phyloP scores from a whole-genome alignment of 2,797 vertebrate genomes.

The Sebastes cheni region DNA sequence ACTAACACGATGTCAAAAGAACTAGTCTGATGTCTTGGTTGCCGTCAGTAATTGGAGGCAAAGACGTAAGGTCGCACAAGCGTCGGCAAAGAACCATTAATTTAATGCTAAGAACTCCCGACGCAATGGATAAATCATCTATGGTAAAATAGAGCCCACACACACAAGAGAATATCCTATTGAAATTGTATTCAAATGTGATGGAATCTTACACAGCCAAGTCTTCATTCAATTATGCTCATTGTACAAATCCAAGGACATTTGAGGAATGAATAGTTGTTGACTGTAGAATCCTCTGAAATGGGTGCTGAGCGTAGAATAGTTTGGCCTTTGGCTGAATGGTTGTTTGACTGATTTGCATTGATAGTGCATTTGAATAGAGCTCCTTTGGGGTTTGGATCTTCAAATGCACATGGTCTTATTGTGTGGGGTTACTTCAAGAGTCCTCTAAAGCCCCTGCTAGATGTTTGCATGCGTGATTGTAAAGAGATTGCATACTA shows the following conservation, averaged over 20 bases:
- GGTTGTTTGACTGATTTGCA: constrained; percentile 52
- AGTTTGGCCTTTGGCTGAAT: constrained; percentile 40
- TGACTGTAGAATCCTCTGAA: constrained; percentile 63
- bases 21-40: constrained; percentile 29
- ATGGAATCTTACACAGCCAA: constrained; percentile 49
- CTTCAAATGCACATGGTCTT: constrained; percentile 24
- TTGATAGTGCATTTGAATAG: constrained; percentile 24
- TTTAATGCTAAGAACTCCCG: constrained; percentile 46
- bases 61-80: constrained; percentile 59
- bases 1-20: constrained; percentile 23
- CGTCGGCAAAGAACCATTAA: constrained; percentile 44
- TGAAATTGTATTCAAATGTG: constrained; percentile 68
- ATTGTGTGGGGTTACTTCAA: not conserved
- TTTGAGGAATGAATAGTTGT: constrained; percentile 63
- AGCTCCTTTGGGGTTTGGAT: constrained; percentile 33
- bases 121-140: constrained; percentile 52
- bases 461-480: not conserved
- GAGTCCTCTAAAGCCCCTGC: not conserved
- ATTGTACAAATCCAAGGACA: constrained; percentile 66
- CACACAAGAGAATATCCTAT: constrained; percentile 34
- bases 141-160: constrained; percentile 39
- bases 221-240: constrained; percentile 58
- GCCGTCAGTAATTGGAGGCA: constrained; percentile 44
- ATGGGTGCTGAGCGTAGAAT: constrained; percentile 35
- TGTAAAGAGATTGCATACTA: too few species aligned